A percentile compares a stretch with the other conserved stretches of the same genome.
phyloP scores from a whole-genome alignment of 2,113 vertebrate species.

The Prunella himalayana region DNA sequence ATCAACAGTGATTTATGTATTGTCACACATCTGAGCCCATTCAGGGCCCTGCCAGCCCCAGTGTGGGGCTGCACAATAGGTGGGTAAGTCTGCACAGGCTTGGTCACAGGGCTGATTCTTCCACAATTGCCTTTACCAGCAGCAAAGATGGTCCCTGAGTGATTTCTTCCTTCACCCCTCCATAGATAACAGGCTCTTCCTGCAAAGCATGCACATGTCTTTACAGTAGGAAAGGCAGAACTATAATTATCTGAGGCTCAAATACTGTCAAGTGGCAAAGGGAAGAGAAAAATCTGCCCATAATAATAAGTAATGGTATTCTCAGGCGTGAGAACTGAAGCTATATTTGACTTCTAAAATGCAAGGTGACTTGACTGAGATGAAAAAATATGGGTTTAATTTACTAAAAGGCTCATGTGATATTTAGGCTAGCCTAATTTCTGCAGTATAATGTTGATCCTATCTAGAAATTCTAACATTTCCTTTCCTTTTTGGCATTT shows the following conservation, averaged over 20 bases:
- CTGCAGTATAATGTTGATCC: not conserved
- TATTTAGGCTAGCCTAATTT: not conserved
- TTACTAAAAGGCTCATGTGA: not conserved
- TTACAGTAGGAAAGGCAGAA: not conserved
- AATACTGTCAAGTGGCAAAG: not conserved
- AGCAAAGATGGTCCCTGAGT: not conserved
- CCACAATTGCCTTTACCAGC: not conserved
- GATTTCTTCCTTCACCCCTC: not conserved
- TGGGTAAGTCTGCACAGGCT: not conserved
- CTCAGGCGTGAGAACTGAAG: not conserved
- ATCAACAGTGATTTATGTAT: not conserved
- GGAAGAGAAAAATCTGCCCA: not conserved
- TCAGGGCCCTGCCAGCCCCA: not conserved
- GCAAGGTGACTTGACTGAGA: not conserved
- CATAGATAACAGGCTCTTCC: not conserved
- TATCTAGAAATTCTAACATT: not conserved
- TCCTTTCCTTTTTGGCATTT: not conserved
- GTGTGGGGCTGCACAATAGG: rapidly evolving
- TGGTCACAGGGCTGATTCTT: not conserved
- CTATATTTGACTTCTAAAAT: not conserved
- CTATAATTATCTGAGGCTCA: not conserved
- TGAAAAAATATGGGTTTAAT: not conserved
- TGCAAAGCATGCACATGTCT: not conserved
- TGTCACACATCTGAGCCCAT: not conserved
- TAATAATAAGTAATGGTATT: not conserved